phyloP scores from a whole-genome alignment of 1,140 invertebrate species.

The Solenopsis invicta region DNA sequence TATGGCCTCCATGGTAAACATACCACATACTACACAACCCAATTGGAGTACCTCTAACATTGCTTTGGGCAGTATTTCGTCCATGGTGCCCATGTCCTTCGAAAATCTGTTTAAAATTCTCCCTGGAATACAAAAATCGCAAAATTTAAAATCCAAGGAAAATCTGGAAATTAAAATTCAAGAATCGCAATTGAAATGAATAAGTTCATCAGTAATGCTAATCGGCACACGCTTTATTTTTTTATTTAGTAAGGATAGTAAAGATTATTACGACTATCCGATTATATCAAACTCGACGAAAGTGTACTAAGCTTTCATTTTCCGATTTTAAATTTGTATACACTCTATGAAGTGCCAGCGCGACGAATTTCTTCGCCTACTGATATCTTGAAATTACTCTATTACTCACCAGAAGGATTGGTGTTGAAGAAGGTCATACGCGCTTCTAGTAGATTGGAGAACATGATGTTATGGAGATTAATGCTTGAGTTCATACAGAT shows the following conservation, averaged over 20 bases:
- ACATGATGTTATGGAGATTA: conserved; percentile 94
- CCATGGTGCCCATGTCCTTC: conserved; percentile 93
- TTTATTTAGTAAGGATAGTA: too few relatives aligned
- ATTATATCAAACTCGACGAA: background rate
- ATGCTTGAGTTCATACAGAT: conserved; percentile 94
- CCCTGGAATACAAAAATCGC: conserved; percentile 79
- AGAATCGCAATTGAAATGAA: background rate
- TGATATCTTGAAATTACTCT: background rate
- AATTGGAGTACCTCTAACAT: conserved; percentile 90
- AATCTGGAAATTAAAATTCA: background rate
- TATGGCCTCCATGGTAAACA: conserved; percentile 87
- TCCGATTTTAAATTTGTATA: background rate
- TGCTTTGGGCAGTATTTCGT: conserved; percentile 91
- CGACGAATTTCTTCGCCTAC: background rate
- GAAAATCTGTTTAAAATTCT: conserved; percentile 93
- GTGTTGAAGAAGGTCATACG: conserved; percentile 95
- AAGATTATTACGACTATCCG: background rate
- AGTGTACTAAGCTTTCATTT: background rate
- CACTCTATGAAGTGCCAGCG: background rate
- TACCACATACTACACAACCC: conserved; percentile 82
- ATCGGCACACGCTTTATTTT: background rate
- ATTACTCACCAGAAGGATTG: conserved; percentile 91
- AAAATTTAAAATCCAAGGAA: background rate
- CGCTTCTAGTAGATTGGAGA: conserved; percentile 91
- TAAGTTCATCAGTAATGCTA: background rate